Base-by-base conservation (phyloP, 1,140 invertebrate genomes). In the Rhynchophorus ferrugineus region DNA sequence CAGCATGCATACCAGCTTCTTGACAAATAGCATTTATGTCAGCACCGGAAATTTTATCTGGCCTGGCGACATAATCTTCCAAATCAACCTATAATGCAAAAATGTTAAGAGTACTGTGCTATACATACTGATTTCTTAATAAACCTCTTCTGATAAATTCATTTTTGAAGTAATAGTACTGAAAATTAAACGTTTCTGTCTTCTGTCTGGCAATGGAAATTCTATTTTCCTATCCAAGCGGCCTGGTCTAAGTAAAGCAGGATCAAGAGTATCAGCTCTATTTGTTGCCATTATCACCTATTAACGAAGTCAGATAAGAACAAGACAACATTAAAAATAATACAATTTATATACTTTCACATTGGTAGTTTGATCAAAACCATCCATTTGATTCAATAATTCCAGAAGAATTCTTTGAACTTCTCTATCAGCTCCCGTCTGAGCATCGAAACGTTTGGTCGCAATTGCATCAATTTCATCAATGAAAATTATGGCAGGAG, bases 11-110 rank as follows among this genome's bases (percentile, higher is more conserved):
- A 56, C 83, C 81, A 42, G 94, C 92, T 76, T 99, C 96, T 75
- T 99, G 97, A 72, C 95, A 99, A 65, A 99, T 99, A 20, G 96
- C 95, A 73, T 99, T 99, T 55, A 99, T 99, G 68, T 99, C 97
- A 41, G 97, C 97, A 39, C 96, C 95, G 50, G 94, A 98, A 61
- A 99, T 98, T 72, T 91, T 89, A 69, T 99, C 97, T 0, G 97
- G 95, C 13, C 97, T 77, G 7, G 96, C 95, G 7, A 99, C 95
- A 74, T 95, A 99, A 75, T 99, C 97, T 70, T 99, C 97, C 1
- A 99, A 72, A 73, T 99, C 97, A 1, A 99, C 95, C 67, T 69
- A 34, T 38, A 34, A 22, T 1, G 19, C 3, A 43, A 43, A 6
- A 1, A 43, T 19, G 7, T n/a, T 43, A 9, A 11, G 37, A 13